Base-by-base conservation (phyloP, 2,113 vertebrate species). In the Typhlomys cinereus region DNA sequence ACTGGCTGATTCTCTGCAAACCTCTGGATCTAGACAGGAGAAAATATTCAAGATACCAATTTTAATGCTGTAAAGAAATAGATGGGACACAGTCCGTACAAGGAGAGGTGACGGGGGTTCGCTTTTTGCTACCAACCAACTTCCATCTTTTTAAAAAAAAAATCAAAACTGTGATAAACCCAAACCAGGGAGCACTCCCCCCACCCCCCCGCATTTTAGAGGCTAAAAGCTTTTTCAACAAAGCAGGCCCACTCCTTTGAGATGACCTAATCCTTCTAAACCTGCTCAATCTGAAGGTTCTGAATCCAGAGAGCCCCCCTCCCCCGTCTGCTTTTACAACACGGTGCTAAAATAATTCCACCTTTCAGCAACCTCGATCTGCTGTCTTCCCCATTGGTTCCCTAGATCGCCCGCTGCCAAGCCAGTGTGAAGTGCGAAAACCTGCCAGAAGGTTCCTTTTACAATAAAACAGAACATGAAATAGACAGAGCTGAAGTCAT, bases 331-430 rank as follows among this genome's bases (percentile, higher is more conserved):
- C 36, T 57, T 91, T 75, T 50, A 83, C 0, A 1, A 59, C 0
- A 6, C 17, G 54, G 74, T 74, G 31, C 57, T 76, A 91, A 87
- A 80, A 83, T 29, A 73, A 62, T 57, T 86, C 41, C 21, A 46
- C 80, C 27, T 34, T 71, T 36, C 44, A 23, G 69, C 39, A 25
- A 8, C 5, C 85, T 36, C 15, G 34, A 13, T 39, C 70, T 34
- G 4, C 75, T 39, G 62, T 79, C 66, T 59, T 83, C 50, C 59
- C 50, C 50, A n/a, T 9, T 6, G 2, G 62, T 59, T 64, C 91
- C 87, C 54, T 27, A n/a, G n/a, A n/a, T 39, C 71, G 54, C 84
- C 84, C 73, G 84, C 66, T 94, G 89, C 90, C 76, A 27, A 2
- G 27, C 50, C 89, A 12, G 36, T 20, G 29, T 15, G 21, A 78